A percentile compares a stretch with the other conserved stretches of the same genome.
phyloP scores from a whole-genome alignment of 2,113 vertebrate species.

The Oxyruncus cristatus region DNA sequence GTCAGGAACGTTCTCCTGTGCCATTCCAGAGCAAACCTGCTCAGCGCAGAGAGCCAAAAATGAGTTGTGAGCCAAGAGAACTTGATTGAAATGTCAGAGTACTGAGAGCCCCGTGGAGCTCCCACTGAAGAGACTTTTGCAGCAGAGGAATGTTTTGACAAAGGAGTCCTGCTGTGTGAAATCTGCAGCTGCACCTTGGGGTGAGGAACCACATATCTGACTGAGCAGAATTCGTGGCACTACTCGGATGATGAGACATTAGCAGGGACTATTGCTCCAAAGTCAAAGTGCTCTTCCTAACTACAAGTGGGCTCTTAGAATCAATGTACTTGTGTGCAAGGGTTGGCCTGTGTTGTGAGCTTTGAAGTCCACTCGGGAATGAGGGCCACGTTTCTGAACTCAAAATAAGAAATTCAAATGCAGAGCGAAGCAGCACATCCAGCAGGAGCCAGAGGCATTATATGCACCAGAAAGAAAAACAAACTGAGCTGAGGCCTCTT shows the following conservation, averaged over 20 bases:
- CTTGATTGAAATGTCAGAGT: slow-evolving; percentile 52
- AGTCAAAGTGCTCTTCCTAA: neutral
- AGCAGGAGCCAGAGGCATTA: neutral
- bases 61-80: neutral
- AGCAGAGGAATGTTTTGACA: slow-evolving; percentile 9
- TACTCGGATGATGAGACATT: neutral
- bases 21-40: neutral
- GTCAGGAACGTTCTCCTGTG: fast-evolving
- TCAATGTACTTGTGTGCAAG: neutral
- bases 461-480: neutral
- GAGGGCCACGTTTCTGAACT: neutral
- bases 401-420: neutral
- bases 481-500: neutral
- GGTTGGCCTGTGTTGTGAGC: neutral
- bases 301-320: neutral
- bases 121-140: neutral
- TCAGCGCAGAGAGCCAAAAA: neutral
- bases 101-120: slow-evolving; percentile 1
- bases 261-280: neutral
- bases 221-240: neutral
- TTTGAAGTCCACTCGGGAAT: neutral
- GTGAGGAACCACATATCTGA: neutral
- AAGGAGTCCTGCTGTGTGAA: slow-evolving; percentile 14
- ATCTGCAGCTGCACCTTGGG: neutral
- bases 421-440: neutral